Base-by-base conservation (phyloP, 2,888 invertebrate species). In the Drosophila kambysellisi region DNA sequence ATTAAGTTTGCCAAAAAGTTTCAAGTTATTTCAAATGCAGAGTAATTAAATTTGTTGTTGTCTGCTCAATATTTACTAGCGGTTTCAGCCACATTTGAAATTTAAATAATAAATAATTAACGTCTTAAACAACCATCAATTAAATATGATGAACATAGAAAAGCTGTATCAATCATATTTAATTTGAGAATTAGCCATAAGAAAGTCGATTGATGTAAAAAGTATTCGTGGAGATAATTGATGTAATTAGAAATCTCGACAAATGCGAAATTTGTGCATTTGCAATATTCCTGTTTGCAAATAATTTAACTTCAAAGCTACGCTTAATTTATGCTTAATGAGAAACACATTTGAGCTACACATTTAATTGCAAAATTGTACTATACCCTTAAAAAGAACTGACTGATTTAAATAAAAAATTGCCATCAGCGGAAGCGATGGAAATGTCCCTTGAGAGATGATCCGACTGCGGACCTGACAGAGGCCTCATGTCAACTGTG, bases 401-500 rank as follows among this genome's bases (percentile, higher is more conserved):
- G 51, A 35, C 43, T 56, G n/a, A 39, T 39, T 51, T 25, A 39
- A 53, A 25, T 25, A 25, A 50, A 53, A 78, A 29, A 37, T 54
- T 56, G 53, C 43, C 58, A 71, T 64, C 50, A 58, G 53, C 64
- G 54, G 50, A 65, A 57, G 48, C 39, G 39, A 70, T 66, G 30
- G 33, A 60, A 43, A 43, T 59, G 54, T 81, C 73, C 74, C 70
- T 17, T n/a, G 81, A 67, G 81, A 66, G 41, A 35, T 25, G 46
- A 56, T 60, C 35, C 53, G 29, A 25, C n/a, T 50, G 25, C 70
- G 39, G 54, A 46, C 58, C 70, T 63, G 82, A 70, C 66, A 63
- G 63, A 54, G 60, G 57, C 53, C 30, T 69, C 61, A 67, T 62
- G 82, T 82, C 79, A 79, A 70, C 63, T 82, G 82, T 59, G 81